These are phyloP conservation scores for Pimephales promelas DNA, from an alignment of 2,113 vertebrate genomes.

Conservation along the genomic window DNA sequence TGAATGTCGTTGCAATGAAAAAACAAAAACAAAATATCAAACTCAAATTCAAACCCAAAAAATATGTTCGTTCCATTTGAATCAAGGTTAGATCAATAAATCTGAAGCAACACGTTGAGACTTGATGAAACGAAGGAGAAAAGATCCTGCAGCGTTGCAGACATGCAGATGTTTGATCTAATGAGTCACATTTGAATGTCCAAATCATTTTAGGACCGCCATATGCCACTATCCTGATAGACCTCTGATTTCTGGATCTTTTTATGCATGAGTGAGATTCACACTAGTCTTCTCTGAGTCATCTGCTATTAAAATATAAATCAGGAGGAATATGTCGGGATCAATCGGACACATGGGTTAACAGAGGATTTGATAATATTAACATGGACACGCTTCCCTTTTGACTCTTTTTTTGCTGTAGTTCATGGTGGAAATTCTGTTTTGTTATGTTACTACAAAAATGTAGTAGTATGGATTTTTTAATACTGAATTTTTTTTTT, in stretches of 20 bases:
- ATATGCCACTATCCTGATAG: background rate
- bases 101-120: background rate
- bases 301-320: constrained; percentile 4
- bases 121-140: background rate
- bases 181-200: background rate
- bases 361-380: background rate
- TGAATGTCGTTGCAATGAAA: background rate
- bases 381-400: background rate
- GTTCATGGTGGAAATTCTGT: background rate
- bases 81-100: too few species aligned
- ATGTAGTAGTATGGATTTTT: background rate
- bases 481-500: too few species aligned
- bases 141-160: too few species aligned
- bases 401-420: background rate
- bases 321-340: background rate
- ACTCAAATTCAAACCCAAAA: too few species aligned
- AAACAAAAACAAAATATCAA: too few species aligned
- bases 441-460: background rate
- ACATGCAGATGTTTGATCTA: too few species aligned
- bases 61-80: too few species aligned
- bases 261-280: background rate
- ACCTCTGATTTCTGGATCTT: too few species aligned
- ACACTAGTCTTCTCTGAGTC: background rate
- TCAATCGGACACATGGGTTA: background rate
- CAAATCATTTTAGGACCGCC: background rate